Evolutionary conservation across 2,797 vertebrate species (phyloP), one percentile per base, ranked within the genome.

Genomic region (Enteromius treurensis): DNA sequence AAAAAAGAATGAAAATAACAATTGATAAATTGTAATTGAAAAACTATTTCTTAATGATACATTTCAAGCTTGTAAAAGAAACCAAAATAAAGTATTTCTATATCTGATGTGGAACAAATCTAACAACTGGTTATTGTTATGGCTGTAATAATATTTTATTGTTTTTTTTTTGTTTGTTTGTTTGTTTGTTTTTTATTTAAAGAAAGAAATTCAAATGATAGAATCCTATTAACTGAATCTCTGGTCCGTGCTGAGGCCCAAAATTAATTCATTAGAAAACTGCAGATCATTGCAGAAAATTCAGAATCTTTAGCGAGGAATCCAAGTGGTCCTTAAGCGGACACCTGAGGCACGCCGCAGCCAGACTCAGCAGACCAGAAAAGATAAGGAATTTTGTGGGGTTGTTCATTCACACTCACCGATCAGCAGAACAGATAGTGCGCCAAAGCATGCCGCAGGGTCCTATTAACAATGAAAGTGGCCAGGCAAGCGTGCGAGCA

Each of bases 391-490:
- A 45, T 58, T 70, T 65, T 55, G 67, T 67, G 55, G 53, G 11
- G n/a, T 34, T 79, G 77, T 45, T 34, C 58, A 29, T 73, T 51
- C 79, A 74, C 49, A 53, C 51, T 79, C 60, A 76, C 70, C 40
- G 40, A 55, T 42, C 77, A 85, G 49, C 14, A n/a, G 29, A 76
- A 71, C 32, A 40, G 67, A 55, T 42, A 84, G 55, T 13, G 7
- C 58, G 78, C 51, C 26, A 42, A 74, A 79, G 42, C 37, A 45
- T 62, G 60, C 83, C 68, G 45, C 77, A 68, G 83, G 83, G 83
- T 80, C 69, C 83, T 84, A 84, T 84, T 84, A 84, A 80, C 64
- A 75, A 32, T 75, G 78, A 76, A 76, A 80, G 83, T 80, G 83
- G 60, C 71, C 80, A 75, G 78, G 70, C 70, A 53, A 76, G 70